Evolutionary conservation across 1,140 invertebrate genomes (phyloP), one percentile per base, ranked within the genome.

Genomic region (Antheraea mylitta): DNA sequence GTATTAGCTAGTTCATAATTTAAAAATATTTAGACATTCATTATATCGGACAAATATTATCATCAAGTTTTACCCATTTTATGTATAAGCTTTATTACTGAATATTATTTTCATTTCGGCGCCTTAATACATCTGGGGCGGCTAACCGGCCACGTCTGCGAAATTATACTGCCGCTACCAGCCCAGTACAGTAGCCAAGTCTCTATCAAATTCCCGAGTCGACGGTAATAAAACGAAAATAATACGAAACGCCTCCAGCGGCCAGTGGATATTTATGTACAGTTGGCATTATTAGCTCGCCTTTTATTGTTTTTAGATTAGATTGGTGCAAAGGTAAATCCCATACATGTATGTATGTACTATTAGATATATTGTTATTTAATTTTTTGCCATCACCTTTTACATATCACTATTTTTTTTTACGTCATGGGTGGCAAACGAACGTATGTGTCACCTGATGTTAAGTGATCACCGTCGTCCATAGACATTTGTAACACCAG

Each of bases 151-250:
- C 83, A 80, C 78, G 83, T 86, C 76, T 75, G 81, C 86, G 74
- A 81, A 86, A 86, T 80, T 84, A 85, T 84, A 83, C 83, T 79
- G 76, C 69, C 77, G 72, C 83, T 78, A 75, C 69, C 77, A 72
- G 76, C 75, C 75, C 81, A 77, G 70, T 84, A 79, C 79, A 71
- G 77, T 77, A 85, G 84, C 85, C 85, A 87, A 87, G 80, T 86
- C 82, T 83, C 79, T 85, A 84, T 86, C 79, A 85, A 85, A 84
- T 79, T 88, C 84, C 78, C 81, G 74, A 77, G 75, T 74, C 80
- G 73, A 69, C 76, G 75, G 83, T 89, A 89, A 87, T 86, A 89
- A 87, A 89, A 86, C 58, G 83, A 85, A 88, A 89, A 87, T 85
- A 87, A 85, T 82, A 81, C 75, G 78, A 70, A 80, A 76, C 77